These are phyloP conservation scores for Myoxocephalus aenaeus DNA, from an alignment of 2,797 vertebrate genomes.

Conservation along the genomic window DNA sequence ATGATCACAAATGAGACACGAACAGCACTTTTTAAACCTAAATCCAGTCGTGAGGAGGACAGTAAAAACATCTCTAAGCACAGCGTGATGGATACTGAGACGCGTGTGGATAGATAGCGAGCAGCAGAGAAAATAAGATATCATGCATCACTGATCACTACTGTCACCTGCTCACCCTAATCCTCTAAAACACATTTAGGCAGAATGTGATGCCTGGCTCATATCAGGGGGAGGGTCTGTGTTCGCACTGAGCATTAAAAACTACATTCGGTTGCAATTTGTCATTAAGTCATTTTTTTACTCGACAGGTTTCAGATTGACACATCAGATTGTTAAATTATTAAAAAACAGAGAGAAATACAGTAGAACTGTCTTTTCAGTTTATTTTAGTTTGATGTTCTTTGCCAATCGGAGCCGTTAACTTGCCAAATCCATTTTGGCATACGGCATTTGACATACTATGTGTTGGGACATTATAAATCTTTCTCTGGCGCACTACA, in stretches of 20 bases:
- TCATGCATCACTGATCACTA: conserved; percentile 77
- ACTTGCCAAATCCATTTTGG: not conserved
- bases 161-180: conserved; percentile 67
- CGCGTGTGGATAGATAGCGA: conserved; percentile 32
- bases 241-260: conserved; percentile 52
- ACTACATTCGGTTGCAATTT: conserved; percentile 34
- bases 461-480: no score
- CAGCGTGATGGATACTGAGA: conserved; percentile 27
- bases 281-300: conserved; percentile 46
- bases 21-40: not conserved
- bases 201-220: conserved; percentile 21
- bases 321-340: conserved; percentile 1
- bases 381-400: not conserved
- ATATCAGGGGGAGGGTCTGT: conserved; percentile 29
- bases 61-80: conserved; percentile 5
- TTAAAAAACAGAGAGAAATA: not conserved
- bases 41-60: not conserved
- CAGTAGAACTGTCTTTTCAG: not conserved
- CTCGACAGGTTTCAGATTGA: conserved; percentile 34
- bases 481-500: no score
- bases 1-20: not conserved
- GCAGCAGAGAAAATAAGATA: conserved; percentile 70
- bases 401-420: not conserved
- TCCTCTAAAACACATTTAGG: conserved; percentile 65
- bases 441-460: no score